A percentile compares a stretch with the other conserved stretches of the same genome.
Evolutionary conservation across 2,888 invertebrate species (phyloP).

Genomic region (Eutolmus rufibarbis): DNA sequence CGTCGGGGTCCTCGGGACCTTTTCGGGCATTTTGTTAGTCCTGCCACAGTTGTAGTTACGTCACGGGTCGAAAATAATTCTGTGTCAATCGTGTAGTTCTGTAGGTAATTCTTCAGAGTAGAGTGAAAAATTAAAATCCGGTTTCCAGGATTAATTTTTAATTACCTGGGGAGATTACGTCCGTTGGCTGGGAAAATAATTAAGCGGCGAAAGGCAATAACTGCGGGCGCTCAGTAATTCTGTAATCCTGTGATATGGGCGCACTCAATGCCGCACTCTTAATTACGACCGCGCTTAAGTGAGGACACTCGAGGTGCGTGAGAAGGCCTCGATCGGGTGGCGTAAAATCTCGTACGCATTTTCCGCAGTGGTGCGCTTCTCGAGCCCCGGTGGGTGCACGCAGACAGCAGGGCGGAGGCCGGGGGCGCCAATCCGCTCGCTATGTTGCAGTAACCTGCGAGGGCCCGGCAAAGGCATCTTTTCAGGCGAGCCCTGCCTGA

Average conservation of each 20-base stretch:
- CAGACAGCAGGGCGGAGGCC: not conserved
- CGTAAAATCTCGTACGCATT: not conserved
- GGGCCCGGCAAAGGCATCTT: not conserved
- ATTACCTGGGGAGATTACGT: not conserved
- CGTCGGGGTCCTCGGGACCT: no score
- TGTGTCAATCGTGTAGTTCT: not conserved
- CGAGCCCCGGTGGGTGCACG: not conserved
- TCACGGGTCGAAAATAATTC: no score
- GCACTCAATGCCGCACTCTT: not conserved
- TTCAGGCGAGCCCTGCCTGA: not conserved
- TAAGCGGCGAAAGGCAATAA: not conserved
- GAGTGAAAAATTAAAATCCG: not conserved
- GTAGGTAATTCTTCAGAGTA: not conserved
- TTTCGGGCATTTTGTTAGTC: no score
- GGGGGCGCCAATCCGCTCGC: not conserved
- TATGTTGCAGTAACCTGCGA: not conserved
- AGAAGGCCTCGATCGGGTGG: not conserved
- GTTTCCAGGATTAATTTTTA: not conserved
- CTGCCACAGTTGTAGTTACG: no score
- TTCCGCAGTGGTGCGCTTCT: not conserved
- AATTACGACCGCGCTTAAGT: not conserved
- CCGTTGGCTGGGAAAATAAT: not conserved
- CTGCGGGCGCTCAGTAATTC: not conserved
- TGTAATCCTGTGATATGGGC: not conserved
- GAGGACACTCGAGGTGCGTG: not conserved